A percentile compares a stretch with the other conserved stretches of the same genome.
Conservation (phyloP, 2,888 invertebrate genomes). For the Macaria liturata region DNA sequence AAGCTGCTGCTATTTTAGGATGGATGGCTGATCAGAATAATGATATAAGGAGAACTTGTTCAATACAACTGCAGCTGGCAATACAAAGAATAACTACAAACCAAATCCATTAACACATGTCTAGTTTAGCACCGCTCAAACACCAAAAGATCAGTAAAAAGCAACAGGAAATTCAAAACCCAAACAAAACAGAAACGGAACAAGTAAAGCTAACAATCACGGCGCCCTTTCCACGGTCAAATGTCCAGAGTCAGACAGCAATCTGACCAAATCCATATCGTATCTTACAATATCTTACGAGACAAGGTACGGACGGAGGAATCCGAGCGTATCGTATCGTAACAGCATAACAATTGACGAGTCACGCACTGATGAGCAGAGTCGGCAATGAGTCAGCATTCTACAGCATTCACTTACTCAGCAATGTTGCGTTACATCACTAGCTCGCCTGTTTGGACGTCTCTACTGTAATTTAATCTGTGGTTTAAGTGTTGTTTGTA, state of each 20-base stretch:
- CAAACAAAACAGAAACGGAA: slow-evolving; percentile 18
- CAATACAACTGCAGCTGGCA: not conserved
- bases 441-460: slow-evolving; percentile 11
- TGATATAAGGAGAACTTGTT: not conserved
- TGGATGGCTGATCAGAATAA: slow-evolving; percentile 10
- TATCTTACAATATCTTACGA: not conserved
- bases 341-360: slow-evolving; percentile 54
- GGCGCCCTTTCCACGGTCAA: slow-evolving; percentile 62
- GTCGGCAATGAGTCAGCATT: slow-evolving; percentile 50
- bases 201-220: slow-evolving; percentile 39
- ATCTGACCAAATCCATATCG: slow-evolving; percentile 55
- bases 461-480: not conserved
- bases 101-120: too few species aligned
- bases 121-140: too few species aligned
- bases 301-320: slow-evolving; percentile 29
- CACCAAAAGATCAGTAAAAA: too few species aligned
- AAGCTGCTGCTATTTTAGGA: slow-evolving; percentile 6
- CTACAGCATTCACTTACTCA: slow-evolving; percentile 42
- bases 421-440: slow-evolving; percentile 45
- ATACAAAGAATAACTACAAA: not conserved
- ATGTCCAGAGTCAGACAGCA: slow-evolving; percentile 31
- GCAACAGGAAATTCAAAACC: not conserved
- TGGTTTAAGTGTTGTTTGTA: slow-evolving; percentile 10
- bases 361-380: slow-evolving; percentile 62
- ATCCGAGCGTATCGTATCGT: slow-evolving; percentile 23